Evolutionary conservation across 2,888 invertebrate genomes (phyloP).

Genomic region (Dasysyrphus tricinctus): DNA sequence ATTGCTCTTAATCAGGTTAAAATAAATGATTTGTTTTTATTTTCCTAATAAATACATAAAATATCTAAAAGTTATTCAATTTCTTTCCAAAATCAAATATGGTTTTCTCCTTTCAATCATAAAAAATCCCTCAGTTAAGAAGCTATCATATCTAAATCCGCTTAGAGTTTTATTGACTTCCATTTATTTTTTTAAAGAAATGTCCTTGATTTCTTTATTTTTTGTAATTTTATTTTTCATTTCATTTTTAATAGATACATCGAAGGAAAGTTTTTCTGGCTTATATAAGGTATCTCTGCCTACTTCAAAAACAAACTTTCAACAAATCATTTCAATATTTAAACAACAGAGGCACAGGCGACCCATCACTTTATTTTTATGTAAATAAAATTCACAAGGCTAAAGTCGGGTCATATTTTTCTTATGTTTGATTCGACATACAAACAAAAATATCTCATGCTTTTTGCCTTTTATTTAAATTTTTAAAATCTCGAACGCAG

Average conservation of each 20-base stretch:
- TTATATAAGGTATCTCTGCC: neutral
- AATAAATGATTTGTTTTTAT: no score
- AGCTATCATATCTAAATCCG: neutral
- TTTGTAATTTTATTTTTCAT: neutral
- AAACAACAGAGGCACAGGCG: neutral
- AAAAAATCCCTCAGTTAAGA: neutral
- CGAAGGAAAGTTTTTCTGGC: neutral
- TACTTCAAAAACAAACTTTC: neutral
- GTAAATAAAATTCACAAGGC: neutral
- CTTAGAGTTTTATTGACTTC: conserved; percentile 3
- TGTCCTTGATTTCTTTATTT: neutral
- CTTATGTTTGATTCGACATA: neutral
- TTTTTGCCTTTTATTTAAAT: conserved; percentile 21
- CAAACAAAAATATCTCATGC: neutral
- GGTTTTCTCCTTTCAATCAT: neutral
- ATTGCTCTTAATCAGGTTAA: no score
- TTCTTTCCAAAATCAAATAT: neutral
- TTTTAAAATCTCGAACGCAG: conserved; percentile 34
- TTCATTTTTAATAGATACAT: neutral
- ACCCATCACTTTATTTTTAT: neutral
- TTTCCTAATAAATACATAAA: no score
- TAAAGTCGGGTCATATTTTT: neutral
- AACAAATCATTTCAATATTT: conserved; percentile 13
- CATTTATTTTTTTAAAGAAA: neutral
- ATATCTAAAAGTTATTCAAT: no score